phyloP scores from a whole-genome alignment of 2,888 invertebrate species.

The Drosophila tripunctata region DNA sequence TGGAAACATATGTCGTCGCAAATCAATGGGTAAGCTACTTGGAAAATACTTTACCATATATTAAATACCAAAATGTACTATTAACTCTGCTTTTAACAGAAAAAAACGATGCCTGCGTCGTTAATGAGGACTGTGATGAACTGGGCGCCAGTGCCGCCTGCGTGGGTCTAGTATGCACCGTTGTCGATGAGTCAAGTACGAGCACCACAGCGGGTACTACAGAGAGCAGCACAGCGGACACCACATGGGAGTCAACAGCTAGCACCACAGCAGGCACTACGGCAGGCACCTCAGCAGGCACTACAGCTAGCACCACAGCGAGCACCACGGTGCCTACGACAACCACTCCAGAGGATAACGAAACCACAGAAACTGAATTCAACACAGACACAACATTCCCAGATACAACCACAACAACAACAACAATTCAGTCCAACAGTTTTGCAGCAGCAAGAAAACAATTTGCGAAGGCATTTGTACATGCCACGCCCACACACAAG shows the following conservation, averaged over 20 bases:
- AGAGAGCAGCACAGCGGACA: not conserved
- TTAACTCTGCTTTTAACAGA: slow-evolving; percentile 44
- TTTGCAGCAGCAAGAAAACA: slow-evolving; percentile 22
- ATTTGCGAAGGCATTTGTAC: slow-evolving; percentile 54
- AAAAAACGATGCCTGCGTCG: slow-evolving; percentile 83
- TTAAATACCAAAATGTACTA: not conserved
- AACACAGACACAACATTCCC: slow-evolving; percentile 22
- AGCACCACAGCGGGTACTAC: slow-evolving; percentile 1
- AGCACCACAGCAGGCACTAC: not conserved
- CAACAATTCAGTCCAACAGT: slow-evolving; percentile 15
- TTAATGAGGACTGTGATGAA: slow-evolving; percentile 82
- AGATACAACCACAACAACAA: slow-evolving; percentile 2
- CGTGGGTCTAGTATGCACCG: slow-evolving; percentile 71
- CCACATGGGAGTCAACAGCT: not conserved
- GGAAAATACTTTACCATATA: accelerated
- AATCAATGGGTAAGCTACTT: slow-evolving; percentile 81
- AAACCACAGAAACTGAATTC: slow-evolving; percentile 40
- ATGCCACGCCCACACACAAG: slow-evolving; percentile 55
- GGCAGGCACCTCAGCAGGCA: slow-evolving; percentile 17
- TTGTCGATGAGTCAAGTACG: slow-evolving; percentile 56
- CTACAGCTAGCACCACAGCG: not conserved
- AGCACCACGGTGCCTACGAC: slow-evolving; percentile 16
- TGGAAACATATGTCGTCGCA: slow-evolving; percentile 84
- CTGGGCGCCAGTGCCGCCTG: slow-evolving; percentile 79
- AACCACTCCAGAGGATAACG: slow-evolving; percentile 39